These are phyloP conservation scores for Meloidogyne hapla DNA, from an alignment of 1,140 invertebrate species.

Conservation along the genomic window DNA sequence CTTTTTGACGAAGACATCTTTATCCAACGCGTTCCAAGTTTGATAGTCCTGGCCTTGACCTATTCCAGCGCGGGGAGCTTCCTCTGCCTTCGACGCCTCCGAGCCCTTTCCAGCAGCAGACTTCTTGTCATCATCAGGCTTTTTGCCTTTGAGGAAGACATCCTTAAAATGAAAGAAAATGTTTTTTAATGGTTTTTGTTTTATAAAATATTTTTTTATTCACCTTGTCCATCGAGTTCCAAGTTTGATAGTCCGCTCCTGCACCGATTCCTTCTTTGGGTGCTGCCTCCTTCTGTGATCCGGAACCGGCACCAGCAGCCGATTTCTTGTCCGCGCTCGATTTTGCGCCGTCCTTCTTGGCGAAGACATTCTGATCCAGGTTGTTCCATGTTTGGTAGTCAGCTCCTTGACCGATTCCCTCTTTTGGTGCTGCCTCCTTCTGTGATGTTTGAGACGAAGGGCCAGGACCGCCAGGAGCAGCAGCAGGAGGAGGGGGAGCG, in stretches of 20 bases:
- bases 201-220: no score
- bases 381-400: conserved; percentile 2
- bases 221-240: neutral
- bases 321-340: neutral
- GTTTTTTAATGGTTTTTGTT: neutral
- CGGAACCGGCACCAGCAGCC: neutral
- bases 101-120: neutral
- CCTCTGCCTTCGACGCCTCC: neutral
- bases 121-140: neutral
- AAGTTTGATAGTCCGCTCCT: conserved; percentile 1
- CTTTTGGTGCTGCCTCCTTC: neutral
- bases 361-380: neutral
- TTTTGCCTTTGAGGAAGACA: neutral
- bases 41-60: neutral
- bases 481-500: neutral
- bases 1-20: neutral
- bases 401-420: neutral
- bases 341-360: neutral
- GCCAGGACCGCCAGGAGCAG: neutral
- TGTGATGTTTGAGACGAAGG: neutral
- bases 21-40: neutral
- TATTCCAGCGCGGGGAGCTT: neutral
- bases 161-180: neutral
- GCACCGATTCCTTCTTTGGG: neutral
- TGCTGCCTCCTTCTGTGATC: neutral